Base-by-base conservation (phyloP, 2,113 vertebrate species). In the Tetrax tetrax region DNA sequence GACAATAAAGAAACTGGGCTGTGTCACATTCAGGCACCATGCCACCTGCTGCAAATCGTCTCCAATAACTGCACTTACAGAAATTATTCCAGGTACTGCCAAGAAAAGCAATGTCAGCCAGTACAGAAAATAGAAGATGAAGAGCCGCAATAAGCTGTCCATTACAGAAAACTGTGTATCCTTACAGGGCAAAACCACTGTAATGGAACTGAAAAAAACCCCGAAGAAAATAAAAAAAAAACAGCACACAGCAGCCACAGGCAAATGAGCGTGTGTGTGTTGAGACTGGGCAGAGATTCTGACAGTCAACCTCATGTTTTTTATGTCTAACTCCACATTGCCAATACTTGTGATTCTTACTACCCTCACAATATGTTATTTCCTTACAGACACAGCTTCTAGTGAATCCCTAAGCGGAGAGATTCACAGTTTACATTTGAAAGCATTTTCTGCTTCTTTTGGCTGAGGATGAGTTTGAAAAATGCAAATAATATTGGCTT, bases 11-110 rank as follows among this genome's bases (percentile, higher is more conserved):
- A 88, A 87, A 70, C 47, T 15, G 64, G 74, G 37, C 41, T 90
- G 56, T 81, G 54, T 74, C 83, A 95, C 54, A 77, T 54, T 68
- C 38, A 61, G 93, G 91, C 95, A 93, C 38, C 9, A 28, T 50
- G 89, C 87, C 87, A 91, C 87, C 61, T 93, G 83, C 93, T 87
- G 54, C 76, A 87, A 90, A 89, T 35, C 1, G 0, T 75, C 64
- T 93, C 83, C 79, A 90, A 65, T 12, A 80, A 92, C 56, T 60
- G 77, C 90, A 96, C 91, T 96, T 96, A 87, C 1, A 90, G 81
- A 94, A 95, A 94, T 97, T 63, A 93, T 54, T 83, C 33, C 88
- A 92, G 75, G 80, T 86, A 53, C 60, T 92, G 93, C 93, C 93
- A 96, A 88, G 83, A 93, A 90, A 93, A 96, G 76, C 79, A 88